Evolutionary conservation across 2,797 vertebrate species (phyloP).

Genomic region (Ptychadena robeensis): DNA sequence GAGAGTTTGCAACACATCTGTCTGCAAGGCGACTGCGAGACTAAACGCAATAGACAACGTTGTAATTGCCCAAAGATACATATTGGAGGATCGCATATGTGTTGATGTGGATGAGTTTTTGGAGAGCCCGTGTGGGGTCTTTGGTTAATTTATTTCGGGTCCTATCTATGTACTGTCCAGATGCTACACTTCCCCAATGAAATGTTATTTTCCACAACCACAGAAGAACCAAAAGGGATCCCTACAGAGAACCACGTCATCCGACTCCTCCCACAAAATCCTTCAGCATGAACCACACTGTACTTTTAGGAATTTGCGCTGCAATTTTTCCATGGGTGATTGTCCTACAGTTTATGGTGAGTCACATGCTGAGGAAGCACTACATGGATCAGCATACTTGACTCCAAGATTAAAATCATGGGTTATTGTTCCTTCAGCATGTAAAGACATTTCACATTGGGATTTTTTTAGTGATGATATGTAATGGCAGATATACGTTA

Average conservation of each 20-base stretch:
- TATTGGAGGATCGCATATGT: conserved; percentile 73
- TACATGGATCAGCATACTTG: conserved; percentile 57
- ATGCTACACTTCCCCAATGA: conserved; percentile 9
- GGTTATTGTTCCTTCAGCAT: conserved; percentile 75
- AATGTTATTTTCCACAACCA: not conserved
- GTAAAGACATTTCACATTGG: conserved; percentile 54
- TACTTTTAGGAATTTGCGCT: conserved; percentile 76
- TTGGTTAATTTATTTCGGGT: conserved; percentile 67
- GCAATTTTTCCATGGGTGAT: conserved; percentile 69
- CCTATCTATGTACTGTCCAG: conserved; percentile 74
- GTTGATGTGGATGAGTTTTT: conserved; percentile 77
- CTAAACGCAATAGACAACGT: conserved; percentile 59
- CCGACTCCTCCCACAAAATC: conserved; percentile 32
- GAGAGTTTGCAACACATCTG: conserved; percentile 67
- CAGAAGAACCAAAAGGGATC: accelerated
- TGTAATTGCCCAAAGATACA: conserved; percentile 81
- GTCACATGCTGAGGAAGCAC: conserved; percentile 71
- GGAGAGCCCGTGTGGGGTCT: accelerated
- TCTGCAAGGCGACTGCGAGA: conserved; percentile 73
- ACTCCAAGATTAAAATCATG: conserved; percentile 69
- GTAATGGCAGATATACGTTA: too few relatives aligned
- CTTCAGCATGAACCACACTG: conserved; percentile 65
- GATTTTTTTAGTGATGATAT: conserved; percentile 62
- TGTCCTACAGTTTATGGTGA: conserved; percentile 72
- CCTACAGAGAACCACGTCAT: not conserved